Evolutionary conservation across 2,888 invertebrate species (phyloP), one percentile per base, ranked within the genome.

Genomic region (Drosophila rubida): DNA sequence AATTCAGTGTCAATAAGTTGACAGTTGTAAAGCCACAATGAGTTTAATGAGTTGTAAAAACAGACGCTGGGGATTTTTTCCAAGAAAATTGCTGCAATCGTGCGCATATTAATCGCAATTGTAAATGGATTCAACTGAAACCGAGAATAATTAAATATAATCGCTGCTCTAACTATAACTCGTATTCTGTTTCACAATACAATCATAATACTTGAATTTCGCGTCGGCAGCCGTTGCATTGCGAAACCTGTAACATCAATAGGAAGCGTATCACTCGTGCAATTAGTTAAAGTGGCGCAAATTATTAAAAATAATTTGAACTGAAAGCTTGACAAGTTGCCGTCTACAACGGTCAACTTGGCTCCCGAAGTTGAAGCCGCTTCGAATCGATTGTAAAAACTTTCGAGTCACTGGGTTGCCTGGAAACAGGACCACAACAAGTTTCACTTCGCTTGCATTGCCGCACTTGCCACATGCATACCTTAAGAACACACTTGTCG

Each of bases 331-430:
- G 7, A 35, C 35, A 2, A 13, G 4, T 13, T 35, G 35, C 13
- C 5, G 6, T 9, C 13, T 6, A 35, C 6, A 35, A 30, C 9
- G 11, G 2, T 9, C 30, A 30, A 9, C 2, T 30, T 42, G n/a
- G n/a, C n/a, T n/a, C n/a, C n/a, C n/a, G n/a, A n/a, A n/a, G n/a
- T n/a, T n/a, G n/a, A n/a, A n/a, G n/a, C n/a, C n/a, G n/a, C n/a
- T 72, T 62, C 37, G 22, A 71, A 72, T 72, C 71, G 71, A 72
- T 71, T 72, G 41, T 71, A 41, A 68, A 58, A 71, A 58, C 53
- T 14, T 39, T 45, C 13, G 42, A 57, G 19, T 4, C 30, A 4
- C 9, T 8, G 13, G 11, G 73, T 71, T 72, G 50, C 62, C 37
- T 25, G 53, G 71, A 6, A 68, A 73, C 61, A 57, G 14, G 51